Evolutionary conservation across 2,888 invertebrate genomes (phyloP).

Genomic region (Cheilosia vernalis): DNA sequence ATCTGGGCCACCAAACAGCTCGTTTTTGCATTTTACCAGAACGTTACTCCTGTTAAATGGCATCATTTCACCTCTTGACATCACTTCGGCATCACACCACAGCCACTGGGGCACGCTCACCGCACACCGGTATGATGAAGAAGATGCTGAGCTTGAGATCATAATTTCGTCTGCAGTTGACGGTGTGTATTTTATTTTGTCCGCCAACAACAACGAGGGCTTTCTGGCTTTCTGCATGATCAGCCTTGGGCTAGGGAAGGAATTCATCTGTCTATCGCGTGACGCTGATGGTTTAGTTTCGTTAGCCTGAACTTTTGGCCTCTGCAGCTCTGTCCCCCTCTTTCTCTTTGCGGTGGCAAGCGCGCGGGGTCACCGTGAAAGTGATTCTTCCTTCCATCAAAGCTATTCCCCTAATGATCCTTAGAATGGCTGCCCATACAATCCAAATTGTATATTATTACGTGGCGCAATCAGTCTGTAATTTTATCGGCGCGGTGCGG

Average conservation of each 20-base stretch:
- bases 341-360: constrained; percentile 23
- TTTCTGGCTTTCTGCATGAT: no score
- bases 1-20: constrained; percentile 58
- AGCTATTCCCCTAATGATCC: constrained; percentile 39
- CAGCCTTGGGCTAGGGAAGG: constrained; percentile 32
- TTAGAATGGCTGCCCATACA: constrained; percentile 4
- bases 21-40: constrained; percentile 22
- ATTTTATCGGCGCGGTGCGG: constrained; percentile 19
- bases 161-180: constrained; percentile 49
- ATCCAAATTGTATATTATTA: constrained; percentile 52
- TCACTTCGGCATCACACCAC: constrained; percentile 18
- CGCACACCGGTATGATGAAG: background rate
- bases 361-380: constrained; percentile 47
- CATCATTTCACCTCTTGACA: constrained; percentile 61
- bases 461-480: constrained; percentile 44
- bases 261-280: constrained; percentile 18
- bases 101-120: background rate
- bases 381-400: constrained; percentile 19
- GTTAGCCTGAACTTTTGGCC: constrained; percentile 51
- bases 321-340: background rate
- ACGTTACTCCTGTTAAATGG: constrained; percentile 52
- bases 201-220: constrained; percentile 19
- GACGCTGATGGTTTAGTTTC: background rate
- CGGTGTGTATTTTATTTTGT: constrained; percentile 3
- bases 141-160: constrained; percentile 50